These are phyloP conservation scores for Achroia grisella DNA, from an alignment of 1,140 invertebrate genomes.

Conservation along the genomic window DNA sequence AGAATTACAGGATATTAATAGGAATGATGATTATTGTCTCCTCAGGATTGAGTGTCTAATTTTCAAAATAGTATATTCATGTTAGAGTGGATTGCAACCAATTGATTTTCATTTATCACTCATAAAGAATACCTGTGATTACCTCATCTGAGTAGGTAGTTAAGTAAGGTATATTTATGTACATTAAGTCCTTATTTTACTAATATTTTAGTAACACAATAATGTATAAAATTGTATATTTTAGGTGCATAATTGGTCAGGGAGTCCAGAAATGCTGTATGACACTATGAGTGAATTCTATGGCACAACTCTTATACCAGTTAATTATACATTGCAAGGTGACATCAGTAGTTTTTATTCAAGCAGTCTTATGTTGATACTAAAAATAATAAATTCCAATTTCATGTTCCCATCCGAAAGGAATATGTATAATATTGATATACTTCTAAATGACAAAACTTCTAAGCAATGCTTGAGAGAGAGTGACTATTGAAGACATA, in stretches of 20 bases:
- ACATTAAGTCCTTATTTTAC: no score
- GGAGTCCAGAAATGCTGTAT: conserved; percentile 29
- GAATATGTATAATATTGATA: conserved; percentile 47
- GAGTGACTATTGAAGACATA: conserved; percentile 42
- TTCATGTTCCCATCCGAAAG: conserved; percentile 49
- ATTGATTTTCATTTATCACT: no score
- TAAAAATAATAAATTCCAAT: conserved; percentile 46
- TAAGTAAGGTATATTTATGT: no score
- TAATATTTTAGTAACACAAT: no score
- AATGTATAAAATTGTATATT: no score
- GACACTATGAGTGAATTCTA: conserved; percentile 40
- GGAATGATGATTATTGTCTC: no score
- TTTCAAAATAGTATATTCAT: no score
- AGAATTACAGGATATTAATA: no score
- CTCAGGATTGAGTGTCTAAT: no score
- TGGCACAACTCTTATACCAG: conserved; percentile 31
- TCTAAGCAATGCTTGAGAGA: conserved; percentile 37
- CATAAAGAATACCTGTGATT: no score
- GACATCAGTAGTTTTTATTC: conserved; percentile 44
- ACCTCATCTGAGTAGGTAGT: no score
- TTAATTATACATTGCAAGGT: conserved; percentile 29
- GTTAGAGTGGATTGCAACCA: no score
- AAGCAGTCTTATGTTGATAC: conserved; percentile 35
- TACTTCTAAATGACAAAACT: conserved; percentile 51
- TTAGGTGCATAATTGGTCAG: conserved; percentile 49